Evolutionary conservation across 30 jellyfish, hydroid and myxozoan species (phyloP).

Genomic region (Pelagia noctiluca): DNA sequence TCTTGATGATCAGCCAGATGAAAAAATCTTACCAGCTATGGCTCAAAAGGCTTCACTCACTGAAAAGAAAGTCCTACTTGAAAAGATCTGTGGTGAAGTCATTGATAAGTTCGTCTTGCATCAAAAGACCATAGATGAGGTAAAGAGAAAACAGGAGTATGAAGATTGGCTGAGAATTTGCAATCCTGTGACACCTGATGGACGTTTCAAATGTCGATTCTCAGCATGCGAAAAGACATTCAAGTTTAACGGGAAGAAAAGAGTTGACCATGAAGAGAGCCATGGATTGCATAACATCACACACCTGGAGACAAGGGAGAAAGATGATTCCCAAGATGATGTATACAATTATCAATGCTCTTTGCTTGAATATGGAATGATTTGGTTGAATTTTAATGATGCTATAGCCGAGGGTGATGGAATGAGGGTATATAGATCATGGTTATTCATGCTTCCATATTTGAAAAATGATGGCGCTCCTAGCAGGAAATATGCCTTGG

Average conservation of each 20-base stretch:
- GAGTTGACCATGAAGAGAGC: constrained; percentile 24
- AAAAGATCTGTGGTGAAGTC: too few relatives aligned
- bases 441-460: constrained; percentile 44
- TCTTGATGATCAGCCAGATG: too few relatives aligned
- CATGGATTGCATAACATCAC: constrained; percentile 10
- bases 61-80: too few relatives aligned
- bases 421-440: constrained; percentile 15
- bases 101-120: too few relatives aligned
- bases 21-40: too few relatives aligned
- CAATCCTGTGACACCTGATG: constrained; percentile 1
- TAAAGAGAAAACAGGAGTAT: too few relatives aligned
- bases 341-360: constrained; percentile 40
- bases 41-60: too few relatives aligned
- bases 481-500: constrained; percentile 53
- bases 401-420: constrained; percentile 68
- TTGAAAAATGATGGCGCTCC: constrained; percentile 38
- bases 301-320: not conserved
- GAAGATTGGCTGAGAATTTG: constrained; percentile 24
- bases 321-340: constrained; percentile 14
- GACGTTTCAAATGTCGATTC: constrained; percentile 9
- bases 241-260: constrained; percentile 29
- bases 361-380: constrained; percentile 61
- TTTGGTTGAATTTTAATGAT: constrained; percentile 27
- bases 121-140: too few relatives aligned
- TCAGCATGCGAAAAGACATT: constrained; percentile 19